These are phyloP conservation scores for Caenorhabditis inopinata DNA, from an alignment of 1,140 invertebrate genomes.

Conservation along the genomic window DNA sequence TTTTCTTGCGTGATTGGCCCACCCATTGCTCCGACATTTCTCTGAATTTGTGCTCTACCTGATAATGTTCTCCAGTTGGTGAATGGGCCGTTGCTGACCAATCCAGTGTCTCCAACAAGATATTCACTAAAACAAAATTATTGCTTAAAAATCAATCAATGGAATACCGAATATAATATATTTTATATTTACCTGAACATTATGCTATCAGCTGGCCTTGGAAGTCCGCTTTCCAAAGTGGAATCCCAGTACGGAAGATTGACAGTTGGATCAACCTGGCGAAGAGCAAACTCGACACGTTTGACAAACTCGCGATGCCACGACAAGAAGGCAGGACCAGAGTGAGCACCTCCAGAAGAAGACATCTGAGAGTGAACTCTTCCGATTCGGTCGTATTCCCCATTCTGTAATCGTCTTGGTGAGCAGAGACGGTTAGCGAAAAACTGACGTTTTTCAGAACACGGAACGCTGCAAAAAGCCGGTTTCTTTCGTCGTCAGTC, in stretches of 20 bases:
- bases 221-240: slow-evolving; percentile 61
- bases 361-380: slow-evolving; percentile 49
- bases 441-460: slow-evolving; percentile 56
- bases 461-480: slow-evolving; percentile 63
- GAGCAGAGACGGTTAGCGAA: too few species aligned
- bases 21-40: slow-evolving; percentile 43
- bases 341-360: slow-evolving; percentile 48
- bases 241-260: slow-evolving; percentile 67
- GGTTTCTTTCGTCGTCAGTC: slow-evolving; percentile 57
- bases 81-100: slow-evolving; percentile 47
- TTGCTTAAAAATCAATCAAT: too few species aligned
- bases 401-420: not conserved
- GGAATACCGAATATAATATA: too few species aligned
- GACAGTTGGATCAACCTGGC: slow-evolving; percentile 52
- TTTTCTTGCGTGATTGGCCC: slow-evolving; percentile 38
- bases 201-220: slow-evolving; percentile 56
- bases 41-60: slow-evolving; percentile 41
- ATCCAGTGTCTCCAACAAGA: slow-evolving; percentile 52
- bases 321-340: slow-evolving; percentile 52
- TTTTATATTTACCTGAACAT: slow-evolving; percentile 54
- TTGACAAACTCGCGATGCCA: slow-evolving; percentile 47
- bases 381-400: slow-evolving; percentile 49
- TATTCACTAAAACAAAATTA: not conserved
- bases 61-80: slow-evolving; percentile 48
- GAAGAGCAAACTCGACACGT: slow-evolving; percentile 54